Evolutionary conservation across 1,140 invertebrate species (phyloP), one percentile per base, ranked within the genome.

Genomic region (Lepidurus packardi): DNA sequence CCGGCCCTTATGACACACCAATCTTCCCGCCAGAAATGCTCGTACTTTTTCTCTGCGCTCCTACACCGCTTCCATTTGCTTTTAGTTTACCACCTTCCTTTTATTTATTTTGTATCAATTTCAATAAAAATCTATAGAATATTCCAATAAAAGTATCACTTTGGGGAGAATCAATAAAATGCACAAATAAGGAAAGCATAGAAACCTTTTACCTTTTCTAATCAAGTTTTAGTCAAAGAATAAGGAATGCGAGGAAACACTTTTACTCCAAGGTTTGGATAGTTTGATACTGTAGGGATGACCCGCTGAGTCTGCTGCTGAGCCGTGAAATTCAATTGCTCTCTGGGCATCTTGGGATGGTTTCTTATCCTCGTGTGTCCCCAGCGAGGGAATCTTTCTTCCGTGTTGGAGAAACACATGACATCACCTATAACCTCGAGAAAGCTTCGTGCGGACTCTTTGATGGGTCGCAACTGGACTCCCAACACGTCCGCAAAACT

Each of bases 391-490:
- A 65, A 65, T 65, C 53, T n/a, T 65, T 65, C 53, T 65, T 65
- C 53, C 34, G 34, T 34, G 53, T 65, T 7, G 16, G 53, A 65
- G 53, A 65, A 65, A n/a, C 53, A 65, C 53, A 65, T 16, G 53
- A 65, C 53, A 65, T 65, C 53, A 16, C 53, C 53, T 21, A 65
- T 65, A 65, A 65, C 16, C 53, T 65, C 16, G 21, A 21, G 53
- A n/a, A 65, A n/a, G 53, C 53, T 65, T 13, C 53, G 53, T 65
- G 53, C 53, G 53, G 53, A 65, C 53, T 65, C 13, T 16, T 13
- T 65, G 53, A 65, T 65, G 53, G 53, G 53, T 65, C n/a, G 21
- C 53, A 65, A 65, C 53, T 65, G 53, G 53, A 65, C 53, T 65
- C 21, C 9, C 53, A 13, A n/a, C 53, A 65, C 16, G 16, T n/a